Base-by-base conservation (phyloP, 2,888 invertebrate genomes). In the Thereva nobilitata region DNA sequence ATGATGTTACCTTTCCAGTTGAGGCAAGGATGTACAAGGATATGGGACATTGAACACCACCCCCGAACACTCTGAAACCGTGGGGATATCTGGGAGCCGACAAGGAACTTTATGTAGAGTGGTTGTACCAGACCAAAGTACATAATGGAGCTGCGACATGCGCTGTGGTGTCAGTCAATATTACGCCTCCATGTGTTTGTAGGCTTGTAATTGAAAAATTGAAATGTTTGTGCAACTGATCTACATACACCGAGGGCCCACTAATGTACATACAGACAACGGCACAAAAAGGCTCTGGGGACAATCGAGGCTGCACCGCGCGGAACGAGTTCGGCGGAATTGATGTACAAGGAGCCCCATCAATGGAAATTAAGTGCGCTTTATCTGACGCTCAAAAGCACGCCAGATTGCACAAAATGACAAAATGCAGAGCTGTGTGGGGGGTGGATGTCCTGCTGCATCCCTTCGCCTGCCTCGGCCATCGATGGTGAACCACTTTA, bases 181-280 rank as follows among this genome's bases (percentile, higher is more conserved):
- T 73, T 72, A 72, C 70, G 71, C 71, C 68, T 71, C 71, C 67
- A 68, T 72, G 69, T 70, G 68, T 69, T 64, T 50, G 72, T 72
- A 72, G 71, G 72, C 72, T 70, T 71, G 72, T 73, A 73, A 73
- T 73, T 73, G 72, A 72, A 73, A 73, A 73, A 73, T 73, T 73
- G 72, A 73, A 73, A 73, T 73, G 73, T 72, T 72, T 73, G 72
- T 72, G 72, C 70, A 73, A 73, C 71, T 73, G 72, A 72, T 72
- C 71, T 72, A 72, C 72, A 72, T 72, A 70, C 67, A 70, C 70
- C 70, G 69, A 66, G 55, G 68, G 53, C 68, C 59, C 45, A 37
- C 59, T 47, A 10, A 42, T 10, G 47, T 37, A 47, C 47, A 59
- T 40, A 37, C 59, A 59, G 49, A 59, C 47, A 59, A 12, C 44